Conservation (phyloP, 2,888 invertebrate genomes). For the Nowickia ferox region DNA sequence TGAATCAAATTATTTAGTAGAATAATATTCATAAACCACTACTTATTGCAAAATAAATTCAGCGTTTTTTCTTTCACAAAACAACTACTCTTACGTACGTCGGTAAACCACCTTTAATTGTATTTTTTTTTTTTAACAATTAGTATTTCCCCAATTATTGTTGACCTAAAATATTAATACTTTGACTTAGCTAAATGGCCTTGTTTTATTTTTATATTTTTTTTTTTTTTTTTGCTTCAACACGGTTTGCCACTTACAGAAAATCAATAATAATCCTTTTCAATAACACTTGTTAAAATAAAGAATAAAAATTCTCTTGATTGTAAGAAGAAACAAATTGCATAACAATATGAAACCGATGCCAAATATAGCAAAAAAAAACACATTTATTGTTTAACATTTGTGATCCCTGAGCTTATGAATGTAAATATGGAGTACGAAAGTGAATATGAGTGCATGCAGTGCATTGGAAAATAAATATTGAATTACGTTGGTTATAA, state of each 20-base stretch:
- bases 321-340: not conserved
- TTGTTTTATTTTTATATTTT: not conserved
- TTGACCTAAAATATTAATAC: not conserved
- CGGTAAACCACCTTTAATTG: too few relatives aligned
- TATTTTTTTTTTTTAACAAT: too few relatives aligned
- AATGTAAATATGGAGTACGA: not conserved
- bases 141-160: too few relatives aligned
- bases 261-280: constrained; percentile 29
- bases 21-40: too few relatives aligned
- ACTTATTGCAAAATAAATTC: too few relatives aligned
- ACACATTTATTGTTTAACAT: not conserved
- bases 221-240: not conserved
- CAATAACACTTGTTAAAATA: constrained; percentile 11
- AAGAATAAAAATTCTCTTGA: not conserved
- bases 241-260: constrained; percentile 3
- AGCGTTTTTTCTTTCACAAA: too few relatives aligned
- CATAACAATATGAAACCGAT: not conserved
- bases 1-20: too few relatives aligned
- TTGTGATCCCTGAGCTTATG: constrained; percentile 14
- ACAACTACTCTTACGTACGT: too few relatives aligned
- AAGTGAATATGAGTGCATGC: too few relatives aligned
- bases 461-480: not conserved
- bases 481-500: not conserved
- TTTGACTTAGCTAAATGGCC: not conserved
- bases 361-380: not conserved